Evolutionary conservation across 2,797 vertebrate species (phyloP).

Genomic region (Anguilla marmorata): DNA sequence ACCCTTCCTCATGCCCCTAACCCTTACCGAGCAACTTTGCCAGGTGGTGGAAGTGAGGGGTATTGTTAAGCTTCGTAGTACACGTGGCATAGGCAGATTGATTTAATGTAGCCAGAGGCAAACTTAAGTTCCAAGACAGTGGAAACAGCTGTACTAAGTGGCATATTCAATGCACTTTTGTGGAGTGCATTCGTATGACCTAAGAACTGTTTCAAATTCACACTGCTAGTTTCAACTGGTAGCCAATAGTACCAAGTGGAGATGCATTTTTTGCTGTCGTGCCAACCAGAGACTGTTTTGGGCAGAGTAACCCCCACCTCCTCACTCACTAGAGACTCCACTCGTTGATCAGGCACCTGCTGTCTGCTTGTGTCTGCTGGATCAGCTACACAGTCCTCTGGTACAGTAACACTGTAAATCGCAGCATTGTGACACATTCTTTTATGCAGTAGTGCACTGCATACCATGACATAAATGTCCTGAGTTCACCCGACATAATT

Average conservation of each 20-base stretch:
- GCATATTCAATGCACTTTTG: background rate
- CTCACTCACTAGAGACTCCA: background rate
- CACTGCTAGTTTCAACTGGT: background rate
- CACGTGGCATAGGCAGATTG: too few species aligned
- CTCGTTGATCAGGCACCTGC: background rate
- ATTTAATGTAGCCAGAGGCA: too few species aligned
- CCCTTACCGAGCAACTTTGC: too few species aligned
- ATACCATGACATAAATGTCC: background rate
- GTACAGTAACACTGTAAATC: background rate
- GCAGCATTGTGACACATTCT: background rate
- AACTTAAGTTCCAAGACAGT: background rate
- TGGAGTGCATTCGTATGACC: too few species aligned
- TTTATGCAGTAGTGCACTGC: background rate
- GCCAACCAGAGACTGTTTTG: background rate
- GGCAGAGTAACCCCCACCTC: background rate
- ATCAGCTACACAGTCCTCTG: background rate
- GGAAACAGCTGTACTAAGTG: background rate
- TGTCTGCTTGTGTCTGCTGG: background rate
- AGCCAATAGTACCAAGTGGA: background rate
- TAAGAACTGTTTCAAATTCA: too few species aligned
- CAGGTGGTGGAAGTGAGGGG: too few species aligned
- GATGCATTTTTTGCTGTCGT: background rate
- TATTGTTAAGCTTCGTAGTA: too few species aligned
- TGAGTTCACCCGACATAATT: background rate
- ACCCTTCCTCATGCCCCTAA: too few species aligned